Base-by-base conservation (phyloP, 2,888 invertebrate species). In the Cosmopolites sordidus region DNA sequence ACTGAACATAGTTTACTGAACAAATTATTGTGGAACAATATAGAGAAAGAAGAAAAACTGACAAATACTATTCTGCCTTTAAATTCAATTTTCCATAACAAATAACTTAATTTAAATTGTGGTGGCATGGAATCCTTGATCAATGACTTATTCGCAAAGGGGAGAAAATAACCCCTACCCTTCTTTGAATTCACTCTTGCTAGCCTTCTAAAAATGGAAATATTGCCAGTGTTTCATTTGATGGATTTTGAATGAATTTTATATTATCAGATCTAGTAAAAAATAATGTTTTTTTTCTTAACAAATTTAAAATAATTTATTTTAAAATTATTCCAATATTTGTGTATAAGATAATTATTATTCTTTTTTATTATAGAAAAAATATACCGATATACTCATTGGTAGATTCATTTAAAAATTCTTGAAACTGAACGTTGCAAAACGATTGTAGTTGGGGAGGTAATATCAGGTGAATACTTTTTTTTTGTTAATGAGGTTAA, bases 71-170 rank as follows among this genome's bases (percentile, higher is more conserved):
- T 22, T 3, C 22, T 22, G 33, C 33, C 33, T 33, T n/a, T 33
- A 16, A 38, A 52, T 47, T 52, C 12, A 22, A 17, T 52, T 39
- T 47, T 42, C 46, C 16, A 15, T 43, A 52, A 40, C 37, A 52
- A 52, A 43, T 52, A 52, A 52, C 43, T 52, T 52, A 52, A 52
- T 52, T 47, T 52, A 52, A 52, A 47, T 16, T 47, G 47, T 43
- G 47, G 52, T 47, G 6, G 18, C 9, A 16, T 14, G 18, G 43
- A 52, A 43, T 47, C 42, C 43, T 47, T 52, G 52, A 52, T 52
- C 52, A 52, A 47, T 47, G 38, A 46, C 37, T 30, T 40, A 27
- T 42, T 38, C 17, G 52, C 15, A 47, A 46, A 51, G 47, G 51
- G 46, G 46, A 51, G 51, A 47, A 47, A 47, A 47, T 47, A 47